Evolutionary conservation across 2,113 vertebrate genomes (phyloP), one percentile per base, ranked within the genome.

Genomic region (Propithecus coquereli): DNA sequence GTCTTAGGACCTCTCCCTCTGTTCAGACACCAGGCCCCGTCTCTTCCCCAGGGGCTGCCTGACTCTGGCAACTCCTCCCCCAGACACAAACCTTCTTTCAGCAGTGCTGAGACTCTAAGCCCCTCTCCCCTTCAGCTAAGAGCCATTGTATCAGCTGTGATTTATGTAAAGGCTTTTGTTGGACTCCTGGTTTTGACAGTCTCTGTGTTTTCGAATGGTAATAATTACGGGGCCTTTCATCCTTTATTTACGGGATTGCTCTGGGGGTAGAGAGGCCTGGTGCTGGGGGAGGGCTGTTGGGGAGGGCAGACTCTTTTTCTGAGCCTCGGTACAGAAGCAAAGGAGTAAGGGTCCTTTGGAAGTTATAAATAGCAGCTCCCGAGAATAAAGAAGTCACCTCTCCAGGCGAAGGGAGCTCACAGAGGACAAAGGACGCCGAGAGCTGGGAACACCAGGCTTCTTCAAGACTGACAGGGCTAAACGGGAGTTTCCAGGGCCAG

Each of bases 91-190:
- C 97, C 88, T 87, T 43, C 97, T 96, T 95, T 97, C 90, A 94
- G 82, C 92, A 17, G 23, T 5, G 0, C 52, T 1, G 61, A 87
- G 97, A 71, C 95, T 71, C 88, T 85, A 94, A 97, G 96, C 96
- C 89, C 63, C 89, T 97, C 96, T 97, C 87, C 89, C 95, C 94
- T 95, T 92, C 95, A 94, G 92, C 97, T 74, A 63, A 90, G 94
- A 94, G 94, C 97, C 97, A 97, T 97, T 97, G 97, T 98, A 96
- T 96, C 97, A 95, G 97, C 96, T 96, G 97, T 97, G 97, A 97
- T 97, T 97, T 97, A 97, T 96, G 96, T 97, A 97, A 97, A 96
- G 96, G 97, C 97, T 95, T 98, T 97, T 97, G 97, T 96, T 80
- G 95, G 83, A 71, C 97, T 95, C 94, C 95, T 95, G 96, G 97